Evolutionary conservation across 2,113 vertebrate species (phyloP), one percentile per base, ranked within the genome.

Genomic region (Zosterops borbonicus): DNA sequence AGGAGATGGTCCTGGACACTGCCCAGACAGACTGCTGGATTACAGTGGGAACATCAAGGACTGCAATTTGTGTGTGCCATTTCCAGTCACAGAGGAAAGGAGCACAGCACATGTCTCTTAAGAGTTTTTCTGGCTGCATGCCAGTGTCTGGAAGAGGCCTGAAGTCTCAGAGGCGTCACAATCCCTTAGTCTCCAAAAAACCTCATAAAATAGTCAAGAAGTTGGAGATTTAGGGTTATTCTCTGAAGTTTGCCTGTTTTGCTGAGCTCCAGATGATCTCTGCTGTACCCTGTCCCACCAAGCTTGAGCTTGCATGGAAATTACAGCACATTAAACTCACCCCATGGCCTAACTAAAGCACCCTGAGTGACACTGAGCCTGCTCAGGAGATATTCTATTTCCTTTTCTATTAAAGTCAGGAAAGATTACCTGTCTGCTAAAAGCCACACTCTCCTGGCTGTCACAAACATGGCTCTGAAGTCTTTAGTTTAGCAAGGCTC

Each of bases 91-190:
- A 58, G 59, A 50, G 50, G 21, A 52, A 5, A 79, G 11, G 6
- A 49, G n/a, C 37, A 64, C 2, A 47, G 12, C 55, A 70, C 42
- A 65, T 0, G 0, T 24, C n/a, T 84, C n/a, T 41, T 44, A 31
- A 31, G 33, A 68, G 58, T 24, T 80, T 60, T 37, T 58, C 58
- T 74, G 56, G 47, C 52, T 44, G 39, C 5, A 24, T 46, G 7
- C 20, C 58, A 58, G 60, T 0, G 0, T 52, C 39, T 83, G 58
- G 37, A 88, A 78, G 23, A 83, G 21, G 14, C 55, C 21, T 63
- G 25, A 92, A 16, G 8, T 50, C 76, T 86, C 44, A 47, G 65
- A 35, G 23, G 11, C 13, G 21, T 33, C 37, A 50, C 6, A 42
- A 86, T 35, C 10, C 49, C 35, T 63, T 59, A 78, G 20, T 14